These are phyloP conservation scores for Sussaba pulchella DNA, from an alignment of 2,888 invertebrate genomes.

Conservation along the genomic window DNA sequence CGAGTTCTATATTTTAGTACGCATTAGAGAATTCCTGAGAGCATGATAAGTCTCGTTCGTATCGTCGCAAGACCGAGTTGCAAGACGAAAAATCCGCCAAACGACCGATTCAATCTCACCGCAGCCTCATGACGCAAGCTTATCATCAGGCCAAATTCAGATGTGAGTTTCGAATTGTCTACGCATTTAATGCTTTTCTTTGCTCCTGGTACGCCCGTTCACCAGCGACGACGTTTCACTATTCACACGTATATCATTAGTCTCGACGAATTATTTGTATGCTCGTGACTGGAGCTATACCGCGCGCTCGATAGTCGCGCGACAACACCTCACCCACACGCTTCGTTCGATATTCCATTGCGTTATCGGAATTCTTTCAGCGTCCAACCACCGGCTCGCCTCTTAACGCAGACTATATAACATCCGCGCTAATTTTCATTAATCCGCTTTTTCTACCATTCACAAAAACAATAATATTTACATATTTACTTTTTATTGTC, in stretches of 20 bases:
- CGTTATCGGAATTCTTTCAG: conserved; percentile 41
- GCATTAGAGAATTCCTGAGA: conserved; percentile 74
- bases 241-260: no score
- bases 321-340: conserved; percentile 1
- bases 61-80: conserved; percentile 50
- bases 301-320: neutral
- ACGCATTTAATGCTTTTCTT: neutral
- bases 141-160: conserved; percentile 78
- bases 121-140: conserved; percentile 73
- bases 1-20: conserved; percentile 80
- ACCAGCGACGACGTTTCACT: no score
- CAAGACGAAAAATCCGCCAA: conserved; percentile 24
- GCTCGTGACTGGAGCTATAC: neutral
- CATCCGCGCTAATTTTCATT: conserved; percentile 1
- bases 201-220: no score
- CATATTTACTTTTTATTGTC: conserved; percentile 26
- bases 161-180: conserved; percentile 73
- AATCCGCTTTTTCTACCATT: neutral
- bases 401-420: conserved; percentile 27
- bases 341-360: conserved; percentile 5
- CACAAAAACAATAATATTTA: no score
- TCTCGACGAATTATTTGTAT: neutral
- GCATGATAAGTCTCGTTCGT: conserved; percentile 75
- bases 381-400: conserved; percentile 20
- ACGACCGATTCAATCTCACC: conserved; percentile 34